These are phyloP conservation scores for Drosophila mulleri DNA, from an alignment of 2,888 invertebrate species.

Conservation along the genomic window DNA sequence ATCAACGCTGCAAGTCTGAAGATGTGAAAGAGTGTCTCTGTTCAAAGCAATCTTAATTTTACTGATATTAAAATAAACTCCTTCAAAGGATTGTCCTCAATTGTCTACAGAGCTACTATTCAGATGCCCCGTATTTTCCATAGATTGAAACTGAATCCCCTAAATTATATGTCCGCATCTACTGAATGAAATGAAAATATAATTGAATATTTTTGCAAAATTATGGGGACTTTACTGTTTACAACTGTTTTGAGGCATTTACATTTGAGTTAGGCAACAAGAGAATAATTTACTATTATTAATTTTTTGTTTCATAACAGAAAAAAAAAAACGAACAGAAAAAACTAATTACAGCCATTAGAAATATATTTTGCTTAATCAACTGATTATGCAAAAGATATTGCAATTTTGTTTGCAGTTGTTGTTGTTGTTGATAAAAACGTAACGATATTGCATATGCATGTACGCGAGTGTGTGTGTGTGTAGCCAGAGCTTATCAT, in stretches of 20 bases:
- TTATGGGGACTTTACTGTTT: neutral
- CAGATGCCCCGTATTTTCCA: too few relatives aligned
- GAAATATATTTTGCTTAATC: slow-evolving; percentile 14
- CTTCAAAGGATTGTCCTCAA: too few relatives aligned
- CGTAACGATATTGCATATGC: slow-evolving; percentile 1
- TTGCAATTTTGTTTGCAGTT: slow-evolving; percentile 9
- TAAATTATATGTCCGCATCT: too few relatives aligned
- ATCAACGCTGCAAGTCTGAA: neutral
- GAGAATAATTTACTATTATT: slow-evolving; percentile 2
- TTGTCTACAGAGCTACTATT: too few relatives aligned
- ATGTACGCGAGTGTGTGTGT: neutral
- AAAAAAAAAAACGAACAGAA: neutral
- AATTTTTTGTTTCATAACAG: slow-evolving; percentile 1
- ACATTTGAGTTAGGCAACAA: neutral
- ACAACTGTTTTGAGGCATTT: neutral
- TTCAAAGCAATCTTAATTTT: too few relatives aligned
- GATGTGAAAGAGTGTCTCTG: too few relatives aligned
- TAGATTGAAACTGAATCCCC: too few relatives aligned
- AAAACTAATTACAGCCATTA: slow-evolving; percentile 10
- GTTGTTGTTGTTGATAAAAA: slow-evolving; percentile 37
- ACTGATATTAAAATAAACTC: too few relatives aligned
- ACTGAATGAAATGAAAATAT: neutral
- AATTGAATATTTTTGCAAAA: neutral
- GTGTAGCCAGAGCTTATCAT: slow-evolving; percentile 10
- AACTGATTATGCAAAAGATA: slow-evolving; percentile 31